Evolutionary conservation across 2,797 vertebrate genomes (phyloP), one percentile per base, ranked within the genome.

Genomic region (Meda fulgida): DNA sequence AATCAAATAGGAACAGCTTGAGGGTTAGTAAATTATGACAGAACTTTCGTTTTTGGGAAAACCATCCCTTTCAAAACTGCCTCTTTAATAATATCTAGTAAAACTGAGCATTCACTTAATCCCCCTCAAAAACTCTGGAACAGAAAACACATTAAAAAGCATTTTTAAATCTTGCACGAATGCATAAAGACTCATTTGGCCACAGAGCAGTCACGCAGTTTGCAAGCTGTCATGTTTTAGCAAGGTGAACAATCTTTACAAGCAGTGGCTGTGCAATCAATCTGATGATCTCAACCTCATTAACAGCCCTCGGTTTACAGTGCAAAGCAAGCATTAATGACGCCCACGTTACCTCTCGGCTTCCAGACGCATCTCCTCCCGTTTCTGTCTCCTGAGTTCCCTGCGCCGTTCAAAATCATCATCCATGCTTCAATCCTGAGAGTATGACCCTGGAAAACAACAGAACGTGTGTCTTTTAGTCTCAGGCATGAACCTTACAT

Each of bases 341-440:
- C 4, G 29, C 51, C 34, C 13, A 84, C 86, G 0, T 95, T 94
- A 99, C 98, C 98, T 97, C 89, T 99, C 97, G 5, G 97, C 96
- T 92, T 99, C 98, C 60, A 97, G 93, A 18, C 98, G 97, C 97
- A 99, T 99, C 94, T 99, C 98, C 93, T 99, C 98, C 16, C 98
- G 95, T 93, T 99, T 99, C 95, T 99, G 98, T 92, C 97, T 98
- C 93, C 98, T 96, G 87, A 98, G 94, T 86, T 99, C 98, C 93
- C 98, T 95, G 94, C 98, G 98, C 92, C 96, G 96, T 91, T 99
- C 98, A 91, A 99, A 99, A 94, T 99, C 98, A 92, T 99, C 98
- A 91, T 99, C 98, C 98, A 99, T 99, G 94, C 89, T 92, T 93
- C 92, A 87, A 91, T 91, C 89, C 93, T 96, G 89, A 79, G 0